These are phyloP conservation scores for Cetoscarus ocellatus DNA, from an alignment of 2,797 vertebrate species.

Conservation along the genomic window DNA sequence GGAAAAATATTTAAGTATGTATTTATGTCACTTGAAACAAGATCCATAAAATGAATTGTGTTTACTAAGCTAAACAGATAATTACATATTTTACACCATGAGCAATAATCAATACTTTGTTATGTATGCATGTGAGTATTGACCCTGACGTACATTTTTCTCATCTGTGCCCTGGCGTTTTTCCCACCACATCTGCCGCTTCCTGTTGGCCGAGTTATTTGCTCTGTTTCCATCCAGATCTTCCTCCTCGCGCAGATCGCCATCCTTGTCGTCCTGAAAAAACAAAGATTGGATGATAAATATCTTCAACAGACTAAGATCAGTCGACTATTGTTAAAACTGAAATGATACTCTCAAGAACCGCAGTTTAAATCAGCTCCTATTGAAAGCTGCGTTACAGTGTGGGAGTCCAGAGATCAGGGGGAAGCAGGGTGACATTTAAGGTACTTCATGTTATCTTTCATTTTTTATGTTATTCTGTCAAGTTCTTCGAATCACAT, in stretches of 20 bases:
- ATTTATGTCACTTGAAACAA: not conserved
- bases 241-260: slow-evolving; percentile 70
- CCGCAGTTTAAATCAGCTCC: slow-evolving; percentile 8
- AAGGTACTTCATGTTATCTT: not conserved
- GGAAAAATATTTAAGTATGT: not conserved
- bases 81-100: slow-evolving; percentile 4
- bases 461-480: too few species aligned
- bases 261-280: slow-evolving; percentile 82
- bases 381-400: not conserved
- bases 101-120: slow-evolving; percentile 18
- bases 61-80: not conserved
- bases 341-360: slow-evolving; percentile 6
- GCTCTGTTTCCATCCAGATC: slow-evolving; percentile 78
- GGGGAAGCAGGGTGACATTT: slow-evolving; percentile 16
- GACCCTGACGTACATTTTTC: slow-evolving; percentile 83
- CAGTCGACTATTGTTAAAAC: not conserved
- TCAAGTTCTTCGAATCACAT: too few species aligned
- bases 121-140: not conserved
- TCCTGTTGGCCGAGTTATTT: slow-evolving; percentile 87
- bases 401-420: slow-evolving; percentile 2
- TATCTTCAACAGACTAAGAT: slow-evolving; percentile 7
- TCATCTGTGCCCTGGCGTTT: slow-evolving; percentile 92
- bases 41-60: not conserved
- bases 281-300: slow-evolving; percentile 57
- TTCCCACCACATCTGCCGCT: slow-evolving; percentile 91